Evolutionary conservation across 2,113 vertebrate species (phyloP).

Genomic region (Tympanuchus pallidicinctus): DNA sequence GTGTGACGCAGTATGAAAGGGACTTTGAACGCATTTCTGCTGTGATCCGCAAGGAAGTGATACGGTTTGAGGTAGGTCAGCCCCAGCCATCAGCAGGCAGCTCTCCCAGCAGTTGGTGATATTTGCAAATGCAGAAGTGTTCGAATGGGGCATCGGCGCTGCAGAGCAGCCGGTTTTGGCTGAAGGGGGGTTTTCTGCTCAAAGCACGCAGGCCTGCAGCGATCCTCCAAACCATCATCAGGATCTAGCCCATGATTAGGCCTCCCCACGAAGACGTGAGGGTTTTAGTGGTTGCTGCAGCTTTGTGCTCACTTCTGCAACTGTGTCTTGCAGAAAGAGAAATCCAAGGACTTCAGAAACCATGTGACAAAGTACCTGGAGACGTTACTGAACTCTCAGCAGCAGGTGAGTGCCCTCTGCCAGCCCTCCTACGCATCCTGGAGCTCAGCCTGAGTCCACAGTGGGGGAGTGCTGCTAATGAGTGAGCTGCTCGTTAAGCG

Average conservation of each 20-base stretch:
- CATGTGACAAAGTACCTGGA: conserved; percentile 93
- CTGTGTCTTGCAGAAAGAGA: conserved; percentile 86
- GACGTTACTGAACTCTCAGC: conserved; percentile 89
- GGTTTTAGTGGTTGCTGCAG: not conserved
- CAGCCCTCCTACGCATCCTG: accelerated
- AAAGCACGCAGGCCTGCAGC: not conserved
- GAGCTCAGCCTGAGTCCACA: not conserved
- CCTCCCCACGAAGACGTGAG: accelerated
- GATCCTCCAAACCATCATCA: not conserved
- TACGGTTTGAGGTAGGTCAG: conserved; percentile 88
- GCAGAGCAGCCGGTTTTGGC: not conserved
- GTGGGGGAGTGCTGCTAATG: accelerated
- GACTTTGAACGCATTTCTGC: conserved; percentile 95
- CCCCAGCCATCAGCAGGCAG: accelerated
- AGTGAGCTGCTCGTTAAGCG: not conserved
- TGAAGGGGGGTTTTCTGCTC: not conserved
- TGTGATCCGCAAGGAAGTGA: conserved; percentile 93
- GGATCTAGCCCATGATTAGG: not conserved
- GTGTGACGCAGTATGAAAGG: conserved; percentile 92
- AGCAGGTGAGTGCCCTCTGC: conserved; percentile 84
- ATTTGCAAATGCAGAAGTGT: accelerated
- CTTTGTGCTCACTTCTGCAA: not conserved
- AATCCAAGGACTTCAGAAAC: conserved; percentile 91
- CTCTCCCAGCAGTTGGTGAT: not conserved
- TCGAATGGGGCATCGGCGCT: accelerated